Base-by-base conservation (phyloP, 1,140 invertebrate genomes). In the Cephus cinctus region DNA sequence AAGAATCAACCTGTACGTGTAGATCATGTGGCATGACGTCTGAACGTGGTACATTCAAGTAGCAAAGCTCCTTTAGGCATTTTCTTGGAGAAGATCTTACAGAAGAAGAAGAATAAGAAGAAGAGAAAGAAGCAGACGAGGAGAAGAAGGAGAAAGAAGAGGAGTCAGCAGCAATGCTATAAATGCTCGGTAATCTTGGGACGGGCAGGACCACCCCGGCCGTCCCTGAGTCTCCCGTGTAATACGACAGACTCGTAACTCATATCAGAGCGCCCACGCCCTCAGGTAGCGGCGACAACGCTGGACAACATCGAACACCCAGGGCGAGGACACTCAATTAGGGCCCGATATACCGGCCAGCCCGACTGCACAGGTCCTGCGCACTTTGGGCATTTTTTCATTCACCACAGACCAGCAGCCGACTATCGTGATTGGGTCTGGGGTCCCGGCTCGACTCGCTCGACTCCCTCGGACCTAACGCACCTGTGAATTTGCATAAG, bases 241-340 rank as follows among this genome's bases (percentile, higher is more conserved):
- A 75, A 73, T 74, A 72, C 72, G 69, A 72, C 70, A 65, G 66
- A 72, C 67, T 65, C 73, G 74, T 76, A 76, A 76, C 65, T 75
- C 74, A 76, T 76, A 75, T 75, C 73, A 63, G 56, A 58, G 56
- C 67, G 71, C 69, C 73, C 67, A 74, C 73, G 68, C 66, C 67
- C 63, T 69, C 61, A 73, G 69, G 74, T 76, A 75, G 72, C 72
- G 63, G 70, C 70, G 71, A 75, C 72, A 74, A 72, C 65, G 61
- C 54, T 57, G 68, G 66, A 69, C 72, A 71, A 75, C 70, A 65
- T 69, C 55, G 73, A 65, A 75, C 71, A 76, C 71, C 72, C 72
- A 75, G 69, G 56, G 73, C 62, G 71, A 75, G 65, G 71, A 75
- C 74, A 76, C 68, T 75, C 73, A 75, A 76, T 76, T 76, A 76